These are phyloP conservation scores for Papilio demoleus DNA, from an alignment of 2,888 invertebrate species.

Conservation along the genomic window DNA sequence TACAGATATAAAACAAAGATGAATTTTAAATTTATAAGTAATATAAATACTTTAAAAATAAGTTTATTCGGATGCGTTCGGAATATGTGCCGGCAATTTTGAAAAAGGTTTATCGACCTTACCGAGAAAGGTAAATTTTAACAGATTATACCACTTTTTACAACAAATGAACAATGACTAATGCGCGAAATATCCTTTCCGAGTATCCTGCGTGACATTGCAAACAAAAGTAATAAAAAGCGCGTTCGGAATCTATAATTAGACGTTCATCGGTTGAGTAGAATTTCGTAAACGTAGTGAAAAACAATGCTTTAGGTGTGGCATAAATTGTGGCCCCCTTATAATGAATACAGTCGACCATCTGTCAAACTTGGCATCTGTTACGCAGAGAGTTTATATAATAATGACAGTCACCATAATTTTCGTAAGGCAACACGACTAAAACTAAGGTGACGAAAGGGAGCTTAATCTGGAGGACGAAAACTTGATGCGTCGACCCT, in stretches of 20 bases:
- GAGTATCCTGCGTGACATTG: conserved; percentile 73
- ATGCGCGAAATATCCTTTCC: conserved; percentile 75
- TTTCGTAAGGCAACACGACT: no score
- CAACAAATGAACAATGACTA: conserved; percentile 67
- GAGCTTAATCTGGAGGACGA: no score
- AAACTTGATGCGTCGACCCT: no score
- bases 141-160: conserved; percentile 60
- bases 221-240: conserved; percentile 72
- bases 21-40: conserved; percentile 52
- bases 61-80: conserved; percentile 47
- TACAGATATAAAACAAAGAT: conserved; percentile 51
- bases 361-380: conserved; percentile 65
- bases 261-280: conserved; percentile 55
- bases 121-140: conserved; percentile 50
- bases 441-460: no score
- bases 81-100: conserved; percentile 47
- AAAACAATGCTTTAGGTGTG: conserved; percentile 74
- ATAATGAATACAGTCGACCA: conserved; percentile 65
- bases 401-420: neutral
- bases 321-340: conserved; percentile 68
- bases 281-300: conserved; percentile 71
- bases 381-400: conserved; percentile 59
- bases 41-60: conserved; percentile 50
- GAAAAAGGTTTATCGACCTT: conserved; percentile 49
- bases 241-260: conserved; percentile 71